Evolutionary conservation across 2,797 vertebrate species (phyloP).

Genomic region (Phrynocephalus guinanensis): DNA sequence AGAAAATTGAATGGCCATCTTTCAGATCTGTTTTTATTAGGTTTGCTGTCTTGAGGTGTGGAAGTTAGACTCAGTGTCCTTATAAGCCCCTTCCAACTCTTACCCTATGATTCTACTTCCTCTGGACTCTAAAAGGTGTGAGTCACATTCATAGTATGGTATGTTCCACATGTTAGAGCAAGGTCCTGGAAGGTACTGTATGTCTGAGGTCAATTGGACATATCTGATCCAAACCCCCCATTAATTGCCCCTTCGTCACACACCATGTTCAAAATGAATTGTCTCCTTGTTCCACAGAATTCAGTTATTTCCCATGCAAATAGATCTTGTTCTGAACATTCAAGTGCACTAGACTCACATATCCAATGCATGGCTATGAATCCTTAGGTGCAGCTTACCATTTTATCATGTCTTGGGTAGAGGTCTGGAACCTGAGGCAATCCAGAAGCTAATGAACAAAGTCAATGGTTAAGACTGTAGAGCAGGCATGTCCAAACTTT

Average conservation of each 20-base stretch:
- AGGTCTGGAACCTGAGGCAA: too few relatives aligned
- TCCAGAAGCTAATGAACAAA: too few relatives aligned
- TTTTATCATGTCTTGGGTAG: not conserved
- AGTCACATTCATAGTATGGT: not conserved
- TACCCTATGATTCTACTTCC: not conserved
- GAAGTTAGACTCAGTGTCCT: too few relatives aligned
- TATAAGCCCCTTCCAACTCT: too few relatives aligned
- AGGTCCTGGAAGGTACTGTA: too few relatives aligned
- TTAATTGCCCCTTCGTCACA: not conserved
- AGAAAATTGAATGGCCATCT: too few relatives aligned
- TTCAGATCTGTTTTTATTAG: too few relatives aligned
- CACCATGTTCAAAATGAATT: too few relatives aligned
- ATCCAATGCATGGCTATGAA: not conserved
- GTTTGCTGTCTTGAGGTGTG: too few relatives aligned
- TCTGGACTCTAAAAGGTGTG: not conserved
- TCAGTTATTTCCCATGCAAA: not conserved
- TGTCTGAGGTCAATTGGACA: not conserved
- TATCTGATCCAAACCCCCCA: not conserved
- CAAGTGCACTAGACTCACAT: not conserved
- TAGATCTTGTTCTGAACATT: not conserved
- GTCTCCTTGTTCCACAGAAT: too few relatives aligned
- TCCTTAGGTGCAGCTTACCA: not conserved
- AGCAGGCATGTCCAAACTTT: too few relatives aligned
- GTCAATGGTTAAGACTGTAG: too few relatives aligned
- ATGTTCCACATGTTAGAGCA: not conserved